Base-by-base conservation (phyloP, 2,113 vertebrate genomes). In the Peromyscus leucopus region DNA sequence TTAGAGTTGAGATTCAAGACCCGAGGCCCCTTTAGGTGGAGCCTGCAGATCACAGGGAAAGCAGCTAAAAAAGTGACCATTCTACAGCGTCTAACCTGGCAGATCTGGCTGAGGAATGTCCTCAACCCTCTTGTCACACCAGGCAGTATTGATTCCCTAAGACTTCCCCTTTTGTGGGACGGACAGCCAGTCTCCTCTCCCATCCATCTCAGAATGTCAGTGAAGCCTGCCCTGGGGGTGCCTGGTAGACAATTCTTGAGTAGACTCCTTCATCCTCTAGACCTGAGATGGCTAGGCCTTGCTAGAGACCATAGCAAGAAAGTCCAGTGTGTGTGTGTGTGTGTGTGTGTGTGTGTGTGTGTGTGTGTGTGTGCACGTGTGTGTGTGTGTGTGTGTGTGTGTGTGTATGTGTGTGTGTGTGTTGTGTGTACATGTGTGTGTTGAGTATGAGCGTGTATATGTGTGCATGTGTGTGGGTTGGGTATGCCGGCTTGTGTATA, bases 251-350 rank as follows among this genome's bases (percentile, higher is more conserved):
- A 51, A 57, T n/a, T 1, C 2, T 4, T 16, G n/a, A 26, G 46
- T 61, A 82, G 65, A 84, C 1, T 42, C 48, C 61, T 85, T 93
- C n/a, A 46, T 83, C 22, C 36, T 51, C 59, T 67, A 76, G 59
- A 31, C 15, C 65, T 63, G 19, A 63, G 39, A 31, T 5, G 10
- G 4, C 74, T 42, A 21, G 42, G 6, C 24, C 17, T 31, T 59
- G 10, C 61, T 84, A 72, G 79, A 63, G 39, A n/a, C 24, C 90
- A 87, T 57, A 59, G 67, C 46, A 94, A 82, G 84, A 36, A 89
- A 83, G 26, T 17, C 33, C 67, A 69, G 13, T 69, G 80, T 83
- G 7, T 28, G 80, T 17, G 11, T 6, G 61, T 48, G 31, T 63
- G 26, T 78, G 28, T 79, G 46, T 55, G 75, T 79, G 48, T 31